Percentiles rank a stretch among this genome's conserved stretches.
Conservation (phyloP, 2,797 vertebrate genomes). For the Bradypus variegatus region DNA sequence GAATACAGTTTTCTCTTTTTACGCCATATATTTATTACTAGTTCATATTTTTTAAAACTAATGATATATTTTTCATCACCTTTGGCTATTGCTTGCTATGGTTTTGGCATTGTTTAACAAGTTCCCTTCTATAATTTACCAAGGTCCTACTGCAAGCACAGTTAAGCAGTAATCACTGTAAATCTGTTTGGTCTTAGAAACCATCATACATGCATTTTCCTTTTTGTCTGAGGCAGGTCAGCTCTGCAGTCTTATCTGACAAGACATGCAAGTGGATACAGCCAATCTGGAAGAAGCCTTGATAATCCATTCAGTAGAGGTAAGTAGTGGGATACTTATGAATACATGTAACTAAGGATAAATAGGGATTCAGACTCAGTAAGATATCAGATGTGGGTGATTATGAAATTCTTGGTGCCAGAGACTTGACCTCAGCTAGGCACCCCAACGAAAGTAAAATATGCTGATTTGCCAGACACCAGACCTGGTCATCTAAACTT, state of each 20-base stretch:
- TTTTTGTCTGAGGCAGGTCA: slow-evolving; percentile 75
- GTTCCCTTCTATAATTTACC: not conserved
- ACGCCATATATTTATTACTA: not conserved
- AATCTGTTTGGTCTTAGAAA: not conserved
- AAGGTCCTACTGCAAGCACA: not conserved
- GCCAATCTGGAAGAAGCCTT: slow-evolving; percentile 45
- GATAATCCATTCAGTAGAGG: slow-evolving; percentile 88
- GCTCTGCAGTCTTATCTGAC: slow-evolving; percentile 90
- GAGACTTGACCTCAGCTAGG: not conserved
- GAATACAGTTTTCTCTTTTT: not conserved
- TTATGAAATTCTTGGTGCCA: not conserved
- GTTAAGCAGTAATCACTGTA: not conserved
- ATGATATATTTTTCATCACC: not conserved
- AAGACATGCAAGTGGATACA: slow-evolving; percentile 78
- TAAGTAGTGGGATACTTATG: slow-evolving; percentile 57
- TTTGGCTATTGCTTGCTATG: not conserved
- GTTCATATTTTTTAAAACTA: not conserved
- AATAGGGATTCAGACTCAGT: not conserved
- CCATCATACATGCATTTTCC: not conserved
- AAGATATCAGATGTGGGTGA: not conserved
- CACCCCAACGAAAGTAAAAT: not conserved
- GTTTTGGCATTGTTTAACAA: not conserved
- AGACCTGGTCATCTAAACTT: not conserved
- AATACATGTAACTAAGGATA: no score
- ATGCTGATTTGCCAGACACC: not conserved